Evolutionary conservation across 2,113 vertebrate genomes (phyloP).

Genomic region (Petroica traversi): DNA sequence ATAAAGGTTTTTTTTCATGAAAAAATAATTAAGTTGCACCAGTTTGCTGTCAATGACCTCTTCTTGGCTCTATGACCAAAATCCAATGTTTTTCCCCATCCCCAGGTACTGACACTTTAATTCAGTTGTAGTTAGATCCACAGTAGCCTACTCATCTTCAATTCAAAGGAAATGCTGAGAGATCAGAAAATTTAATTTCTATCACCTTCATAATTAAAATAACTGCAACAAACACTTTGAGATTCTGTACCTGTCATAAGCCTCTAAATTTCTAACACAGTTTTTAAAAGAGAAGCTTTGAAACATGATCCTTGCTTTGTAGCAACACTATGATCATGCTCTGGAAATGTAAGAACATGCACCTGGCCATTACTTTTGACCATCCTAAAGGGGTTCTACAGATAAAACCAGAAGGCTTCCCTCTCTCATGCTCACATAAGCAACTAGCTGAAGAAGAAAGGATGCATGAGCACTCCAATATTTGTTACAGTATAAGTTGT

Average conservation of each 20-base stretch:
- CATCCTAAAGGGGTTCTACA: neutral
- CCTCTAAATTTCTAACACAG: neutral
- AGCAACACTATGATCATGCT: neutral
- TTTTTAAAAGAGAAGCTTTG: neutral
- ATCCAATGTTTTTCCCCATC: neutral
- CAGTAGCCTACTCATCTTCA: neutral
- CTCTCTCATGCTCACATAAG: neutral
- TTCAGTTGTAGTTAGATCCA: neutral
- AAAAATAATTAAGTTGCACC: neutral
- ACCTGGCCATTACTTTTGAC: neutral
- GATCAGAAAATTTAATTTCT: neutral
- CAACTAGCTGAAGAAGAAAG: neutral
- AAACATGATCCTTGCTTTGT: neutral
- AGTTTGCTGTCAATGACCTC: neutral
- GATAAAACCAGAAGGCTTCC: neutral
- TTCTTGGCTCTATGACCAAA: neutral
- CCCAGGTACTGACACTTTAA: neutral
- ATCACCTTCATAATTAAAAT: neutral
- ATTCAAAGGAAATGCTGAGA: neutral
- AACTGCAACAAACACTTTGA: neutral
- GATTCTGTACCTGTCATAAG: neutral
- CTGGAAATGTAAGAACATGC: neutral
- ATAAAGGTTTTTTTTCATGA: neutral
- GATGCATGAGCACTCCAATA: fast-evolving
- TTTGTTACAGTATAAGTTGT: neutral